phyloP scores from a whole-genome alignment of 2,113 vertebrate genomes.

The Callocephalon fimbriatum region DNA sequence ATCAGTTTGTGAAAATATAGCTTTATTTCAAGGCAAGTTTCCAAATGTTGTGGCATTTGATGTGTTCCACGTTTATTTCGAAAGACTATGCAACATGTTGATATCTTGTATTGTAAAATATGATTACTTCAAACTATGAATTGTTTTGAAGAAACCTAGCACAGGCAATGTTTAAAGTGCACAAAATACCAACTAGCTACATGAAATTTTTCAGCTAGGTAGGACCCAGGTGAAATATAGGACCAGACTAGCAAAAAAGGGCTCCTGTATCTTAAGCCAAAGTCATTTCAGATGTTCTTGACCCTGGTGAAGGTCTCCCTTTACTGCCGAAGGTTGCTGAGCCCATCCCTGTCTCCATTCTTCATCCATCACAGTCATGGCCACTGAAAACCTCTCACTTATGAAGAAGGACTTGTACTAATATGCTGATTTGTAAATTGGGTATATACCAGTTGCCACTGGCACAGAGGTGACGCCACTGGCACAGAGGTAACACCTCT shows the following conservation, averaged over 20 bases:
- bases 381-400: background rate
- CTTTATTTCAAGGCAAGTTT: background rate
- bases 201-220: background rate
- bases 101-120: background rate
- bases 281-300: background rate
- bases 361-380: background rate
- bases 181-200: background rate
- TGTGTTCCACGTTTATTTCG: background rate
- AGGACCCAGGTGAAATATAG: background rate
- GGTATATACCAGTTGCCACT: background rate
- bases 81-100: background rate
- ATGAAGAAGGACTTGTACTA: background rate
- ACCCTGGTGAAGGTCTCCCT: background rate
- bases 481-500: background rate
- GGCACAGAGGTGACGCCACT: background rate
- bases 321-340: rapidly evolving
- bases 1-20: background rate
- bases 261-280: background rate
- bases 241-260: background rate
- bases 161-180: background rate
- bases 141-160: background rate
- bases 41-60: background rate
- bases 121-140: background rate
- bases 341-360: background rate
- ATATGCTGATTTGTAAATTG: background rate